Evolutionary conservation across 2,888 invertebrate genomes (phyloP).

Genomic region (Torymus aiolomorphi): DNA sequence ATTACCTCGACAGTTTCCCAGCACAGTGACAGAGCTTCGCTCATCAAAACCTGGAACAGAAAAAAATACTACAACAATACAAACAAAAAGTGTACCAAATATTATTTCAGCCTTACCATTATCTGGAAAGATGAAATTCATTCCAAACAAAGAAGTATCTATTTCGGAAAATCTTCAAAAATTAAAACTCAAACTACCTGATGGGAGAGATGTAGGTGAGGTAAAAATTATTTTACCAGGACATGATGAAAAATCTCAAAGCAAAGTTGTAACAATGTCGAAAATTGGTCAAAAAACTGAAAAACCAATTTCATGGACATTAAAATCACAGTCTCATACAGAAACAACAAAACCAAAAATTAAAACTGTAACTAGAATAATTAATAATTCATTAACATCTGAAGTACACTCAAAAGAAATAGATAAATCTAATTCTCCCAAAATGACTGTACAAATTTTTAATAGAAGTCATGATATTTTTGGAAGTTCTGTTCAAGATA

Average conservation of each 20-base stretch:
- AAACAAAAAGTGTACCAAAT: conserved; percentile 31
- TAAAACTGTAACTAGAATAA: conserved; percentile 19
- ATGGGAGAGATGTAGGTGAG: conserved; percentile 69
- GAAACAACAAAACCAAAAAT: conserved; percentile 16
- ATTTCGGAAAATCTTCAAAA: conserved; percentile 61
- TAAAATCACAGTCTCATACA: conserved; percentile 1
- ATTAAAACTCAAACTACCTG: conserved; percentile 64
- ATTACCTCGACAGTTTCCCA: conserved; percentile 66
- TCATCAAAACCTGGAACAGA: conserved; percentile 24
- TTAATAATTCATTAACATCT: background rate
- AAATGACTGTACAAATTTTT: conserved; percentile 10
- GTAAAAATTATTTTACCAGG: conserved; percentile 63
- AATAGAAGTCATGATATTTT: background rate
- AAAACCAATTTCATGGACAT: conserved; percentile 13
- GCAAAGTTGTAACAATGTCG: conserved; percentile 57
- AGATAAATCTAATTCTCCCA: background rate
- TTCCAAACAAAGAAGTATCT: conserved; percentile 49
- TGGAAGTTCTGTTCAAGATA: background rate
- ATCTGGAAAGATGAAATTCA: conserved; percentile 49
- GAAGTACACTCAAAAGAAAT: background rate
- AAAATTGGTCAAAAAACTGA: conserved; percentile 44
- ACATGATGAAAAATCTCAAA: conserved; percentile 46
- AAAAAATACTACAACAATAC: conserved; percentile 1
- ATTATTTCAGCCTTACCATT: conserved; percentile 35
- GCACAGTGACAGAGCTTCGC: conserved; percentile 51